A percentile compares a stretch with the other conserved stretches of the same genome.
Conservation (phyloP, 2,797 vertebrate species). For the Macropodus opercularis region DNA sequence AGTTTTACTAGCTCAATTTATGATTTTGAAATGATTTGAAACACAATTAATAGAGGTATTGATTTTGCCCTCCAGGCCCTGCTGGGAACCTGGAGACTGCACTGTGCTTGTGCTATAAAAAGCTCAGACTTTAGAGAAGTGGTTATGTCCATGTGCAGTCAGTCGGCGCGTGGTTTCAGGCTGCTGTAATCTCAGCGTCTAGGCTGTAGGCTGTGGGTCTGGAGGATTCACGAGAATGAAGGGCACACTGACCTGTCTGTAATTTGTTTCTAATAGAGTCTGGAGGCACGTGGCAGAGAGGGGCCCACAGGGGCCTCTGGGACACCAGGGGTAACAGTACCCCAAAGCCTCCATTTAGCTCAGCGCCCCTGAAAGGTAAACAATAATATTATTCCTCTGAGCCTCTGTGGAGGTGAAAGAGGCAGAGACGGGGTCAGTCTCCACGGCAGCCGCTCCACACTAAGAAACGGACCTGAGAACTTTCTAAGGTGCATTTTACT, state of each 20-base stretch:
- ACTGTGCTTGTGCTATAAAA: neutral
- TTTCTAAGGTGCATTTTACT: conserved; percentile 5
- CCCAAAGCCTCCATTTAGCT: conserved; percentile 41
- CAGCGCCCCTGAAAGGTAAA: conserved; percentile 51
- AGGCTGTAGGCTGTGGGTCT: conserved; percentile 43
- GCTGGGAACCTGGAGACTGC: neutral
- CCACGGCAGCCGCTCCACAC: conserved; percentile 2
- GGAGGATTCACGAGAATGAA: conserved; percentile 24
- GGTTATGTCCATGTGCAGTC: conserved; percentile 48
- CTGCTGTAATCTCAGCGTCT: conserved; percentile 50
- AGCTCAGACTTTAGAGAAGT: conserved; percentile 6
- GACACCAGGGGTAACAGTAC: conserved; percentile 37
- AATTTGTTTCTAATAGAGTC: conserved; percentile 64
- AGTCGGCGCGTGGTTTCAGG: conserved; percentile 45
- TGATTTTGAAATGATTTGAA: neutral
- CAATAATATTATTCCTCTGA: conserved; percentile 67
- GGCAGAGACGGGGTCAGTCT: conserved; percentile 24
- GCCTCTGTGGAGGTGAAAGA: conserved; percentile 27
- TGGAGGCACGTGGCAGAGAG: conserved; percentile 61
- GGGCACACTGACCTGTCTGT: conserved; percentile 49
- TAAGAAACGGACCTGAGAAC: conserved; percentile 27
- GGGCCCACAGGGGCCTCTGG: conserved; percentile 49
- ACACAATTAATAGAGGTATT: neutral
- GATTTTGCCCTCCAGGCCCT: neutral
- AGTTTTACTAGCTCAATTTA: neutral